phyloP scores from a whole-genome alignment of 2,113 vertebrate species.

The Nycticryphes semicollaris region DNA sequence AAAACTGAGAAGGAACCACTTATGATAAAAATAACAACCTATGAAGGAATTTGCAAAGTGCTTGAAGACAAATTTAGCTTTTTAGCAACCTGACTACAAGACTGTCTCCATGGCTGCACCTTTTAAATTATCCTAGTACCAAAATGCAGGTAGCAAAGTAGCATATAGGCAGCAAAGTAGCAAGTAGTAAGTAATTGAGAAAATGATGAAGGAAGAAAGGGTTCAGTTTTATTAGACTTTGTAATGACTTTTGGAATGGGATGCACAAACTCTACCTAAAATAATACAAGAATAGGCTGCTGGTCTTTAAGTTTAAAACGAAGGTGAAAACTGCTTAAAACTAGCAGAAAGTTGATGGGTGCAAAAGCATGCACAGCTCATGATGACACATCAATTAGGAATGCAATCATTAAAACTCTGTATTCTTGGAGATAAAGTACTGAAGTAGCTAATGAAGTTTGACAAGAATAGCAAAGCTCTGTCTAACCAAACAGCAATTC shows the following conservation, averaged over 20 bases:
- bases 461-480: not conserved
- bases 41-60: not conserved
- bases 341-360: not conserved
- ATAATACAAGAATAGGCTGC: not conserved
- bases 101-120: not conserved
- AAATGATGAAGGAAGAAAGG: not conserved
- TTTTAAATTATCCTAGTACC: not conserved
- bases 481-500: not conserved
- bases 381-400: not conserved
- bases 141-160: not conserved
- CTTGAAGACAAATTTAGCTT: not conserved
- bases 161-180: not conserved
- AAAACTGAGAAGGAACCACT: not conserved
- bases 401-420: not conserved
- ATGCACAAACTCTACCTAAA: not conserved
- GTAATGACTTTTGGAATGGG: not conserved
- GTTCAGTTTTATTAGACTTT: not conserved
- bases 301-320: not conserved
- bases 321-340: not conserved
- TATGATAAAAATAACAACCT: not conserved
- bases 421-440: not conserved
- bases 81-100: not conserved
- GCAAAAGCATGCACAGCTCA: not conserved
- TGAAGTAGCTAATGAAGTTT: not conserved
- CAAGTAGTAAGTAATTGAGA: not conserved